Evolutionary conservation across 2,888 invertebrate species (phyloP).

Genomic region (Dicycla oo): DNA sequence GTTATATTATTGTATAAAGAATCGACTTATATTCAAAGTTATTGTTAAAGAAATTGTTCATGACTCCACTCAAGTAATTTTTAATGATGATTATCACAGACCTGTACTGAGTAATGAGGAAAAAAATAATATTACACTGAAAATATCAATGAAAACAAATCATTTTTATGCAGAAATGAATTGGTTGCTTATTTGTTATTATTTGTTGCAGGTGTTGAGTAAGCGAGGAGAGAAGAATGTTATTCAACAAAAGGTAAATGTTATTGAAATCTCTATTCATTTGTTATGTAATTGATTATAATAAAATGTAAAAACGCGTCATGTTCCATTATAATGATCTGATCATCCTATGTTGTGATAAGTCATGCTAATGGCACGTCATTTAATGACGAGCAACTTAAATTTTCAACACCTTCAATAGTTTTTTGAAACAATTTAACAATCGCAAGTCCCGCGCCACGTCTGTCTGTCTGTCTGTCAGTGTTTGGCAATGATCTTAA

Average conservation of each 20-base stretch:
- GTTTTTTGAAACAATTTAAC: background rate
- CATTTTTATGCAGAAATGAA: background rate
- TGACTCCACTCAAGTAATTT: background rate
- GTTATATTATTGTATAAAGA: too few relatives aligned
- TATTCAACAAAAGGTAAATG: slow-evolving; percentile 39
- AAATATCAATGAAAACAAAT: slow-evolving; percentile 1
- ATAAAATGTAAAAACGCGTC: background rate
- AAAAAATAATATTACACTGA: slow-evolving; percentile 61
- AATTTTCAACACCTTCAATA: background rate
- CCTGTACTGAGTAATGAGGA: slow-evolving; percentile 84
- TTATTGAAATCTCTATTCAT: background rate
- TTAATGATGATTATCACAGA: slow-evolving; percentile 79
- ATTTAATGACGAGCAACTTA: slow-evolving; percentile 4
- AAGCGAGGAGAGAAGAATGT: background rate
- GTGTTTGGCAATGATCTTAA: too few relatives aligned
- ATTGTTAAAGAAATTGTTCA: background rate
- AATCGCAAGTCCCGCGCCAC: too few relatives aligned
- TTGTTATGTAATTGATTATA: background rate
- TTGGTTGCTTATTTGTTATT: slow-evolving; percentile 5
- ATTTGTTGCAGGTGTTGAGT: slow-evolving; percentile 28
- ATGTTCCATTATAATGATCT: background rate
- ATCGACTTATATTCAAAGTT: background rate
- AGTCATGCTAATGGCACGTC: background rate
- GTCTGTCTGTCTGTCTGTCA: too few relatives aligned
- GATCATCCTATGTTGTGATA: background rate